Conservation (phyloP, 1,140 invertebrate genomes). For the Proctacanthus coquilletti region DNA sequence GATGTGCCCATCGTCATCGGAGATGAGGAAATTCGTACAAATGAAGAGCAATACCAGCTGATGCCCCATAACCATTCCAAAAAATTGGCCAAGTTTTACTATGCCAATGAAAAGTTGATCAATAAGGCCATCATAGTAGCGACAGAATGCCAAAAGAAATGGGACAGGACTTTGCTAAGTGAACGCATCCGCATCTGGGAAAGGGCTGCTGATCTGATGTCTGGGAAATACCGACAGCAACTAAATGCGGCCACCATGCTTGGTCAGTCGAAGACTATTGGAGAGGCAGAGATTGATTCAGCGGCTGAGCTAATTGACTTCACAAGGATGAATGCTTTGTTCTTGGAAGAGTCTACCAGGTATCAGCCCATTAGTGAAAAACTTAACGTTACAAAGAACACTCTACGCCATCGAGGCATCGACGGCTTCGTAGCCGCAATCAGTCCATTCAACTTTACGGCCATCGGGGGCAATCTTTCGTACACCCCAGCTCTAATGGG, state of each 20-base stretch:
- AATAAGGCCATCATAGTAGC: slow-evolving; percentile 69
- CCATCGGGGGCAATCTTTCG: slow-evolving; percentile 91
- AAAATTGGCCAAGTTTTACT: slow-evolving; percentile 78
- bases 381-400: slow-evolving; percentile 53
- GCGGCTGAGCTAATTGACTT: slow-evolving; percentile 94
- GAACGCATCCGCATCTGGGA: slow-evolving; percentile 66
- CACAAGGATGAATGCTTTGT: slow-evolving; percentile 82
- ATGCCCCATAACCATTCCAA: slow-evolving; percentile 72
- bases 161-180: slow-evolving; percentile 68
- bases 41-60: slow-evolving; percentile 46
- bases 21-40: slow-evolving; percentile 59
- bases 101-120: slow-evolving; percentile 65
- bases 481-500: slow-evolving; percentile 95
- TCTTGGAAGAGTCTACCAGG: slow-evolving; percentile 78
- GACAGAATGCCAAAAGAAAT: slow-evolving; percentile 55
- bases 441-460: slow-evolving; percentile 98
- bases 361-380: slow-evolving; percentile 44
- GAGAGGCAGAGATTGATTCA: slow-evolving; percentile 95
- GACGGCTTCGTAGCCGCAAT: slow-evolving; percentile 97
- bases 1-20: slow-evolving; percentile 87
- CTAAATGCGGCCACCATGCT: slow-evolving; percentile 94
- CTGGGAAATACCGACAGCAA: slow-evolving; percentile 65
- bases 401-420: slow-evolving; percentile 70
- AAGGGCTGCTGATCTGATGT: slow-evolving; percentile 76
- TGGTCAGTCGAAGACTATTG: slow-evolving; percentile 86